Percentiles rank a stretch among this genome's conserved stretches.
Evolutionary conservation across 2,113 vertebrate genomes (phyloP).

Genomic region (Syngnathus scovelli): DNA sequence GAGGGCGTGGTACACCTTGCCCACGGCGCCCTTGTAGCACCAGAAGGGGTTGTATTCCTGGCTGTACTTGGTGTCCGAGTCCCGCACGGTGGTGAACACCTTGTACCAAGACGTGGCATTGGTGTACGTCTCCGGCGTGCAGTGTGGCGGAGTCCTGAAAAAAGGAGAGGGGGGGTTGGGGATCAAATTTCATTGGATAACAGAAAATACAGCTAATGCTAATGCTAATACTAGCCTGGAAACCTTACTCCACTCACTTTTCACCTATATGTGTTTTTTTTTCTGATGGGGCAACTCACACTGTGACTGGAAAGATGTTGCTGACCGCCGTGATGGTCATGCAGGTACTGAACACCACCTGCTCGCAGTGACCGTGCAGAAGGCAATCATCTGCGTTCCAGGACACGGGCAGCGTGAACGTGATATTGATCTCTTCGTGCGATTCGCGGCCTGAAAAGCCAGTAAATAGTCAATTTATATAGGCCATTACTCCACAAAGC

Average conservation of each 20-base stretch:
- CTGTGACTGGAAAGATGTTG: constrained; percentile 88
- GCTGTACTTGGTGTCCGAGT: constrained; percentile 90
- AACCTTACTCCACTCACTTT: too few species aligned
- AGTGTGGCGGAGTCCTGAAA: constrained; percentile 89
- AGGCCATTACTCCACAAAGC: not conserved
- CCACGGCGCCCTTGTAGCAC: constrained; percentile 98
- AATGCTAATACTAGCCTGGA: too few species aligned
- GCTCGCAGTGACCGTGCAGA: constrained; percentile 91
- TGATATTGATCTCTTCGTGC: constrained; percentile 95
- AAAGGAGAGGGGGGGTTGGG: not conserved
- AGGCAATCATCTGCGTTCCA: constrained; percentile 94
- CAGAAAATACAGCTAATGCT: not conserved
- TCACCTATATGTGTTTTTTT: not conserved
- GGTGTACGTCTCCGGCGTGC: constrained; percentile 90
- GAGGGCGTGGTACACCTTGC: constrained; percentile 93
- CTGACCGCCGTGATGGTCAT: constrained; percentile 89
- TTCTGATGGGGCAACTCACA: constrained; percentile 75
- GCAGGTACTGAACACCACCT: constrained; percentile 91
- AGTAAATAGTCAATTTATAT: constrained; percentile 15
- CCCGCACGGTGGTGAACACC: constrained; percentile 90
- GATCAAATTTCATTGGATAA: not conserved
- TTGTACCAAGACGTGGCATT: constrained; percentile 96
- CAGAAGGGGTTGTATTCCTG: constrained; percentile 98
- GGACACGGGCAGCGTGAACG: constrained; percentile 87
- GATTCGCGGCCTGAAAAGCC: constrained; percentile 80